Evolutionary conservation across 2,888 invertebrate species (phyloP).

Genomic region (Sclerodermus sp.): DNA sequence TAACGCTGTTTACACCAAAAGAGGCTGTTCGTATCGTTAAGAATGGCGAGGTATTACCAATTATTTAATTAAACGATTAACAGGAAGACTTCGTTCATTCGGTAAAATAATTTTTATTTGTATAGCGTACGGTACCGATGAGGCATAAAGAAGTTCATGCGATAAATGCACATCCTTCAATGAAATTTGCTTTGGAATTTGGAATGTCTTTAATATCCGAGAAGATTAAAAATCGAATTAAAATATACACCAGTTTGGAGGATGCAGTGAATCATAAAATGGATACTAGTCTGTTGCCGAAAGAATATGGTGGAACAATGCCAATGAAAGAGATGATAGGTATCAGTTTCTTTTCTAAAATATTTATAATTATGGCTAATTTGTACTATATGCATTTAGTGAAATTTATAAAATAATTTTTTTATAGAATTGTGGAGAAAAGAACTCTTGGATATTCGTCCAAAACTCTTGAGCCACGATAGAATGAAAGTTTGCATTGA

Average conservation of each 20-base stretch:
- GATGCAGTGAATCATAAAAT: slow-evolving; percentile 62
- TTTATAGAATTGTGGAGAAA: slow-evolving; percentile 69
- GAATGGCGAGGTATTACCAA: slow-evolving; percentile 70
- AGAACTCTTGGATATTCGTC: slow-evolving; percentile 66
- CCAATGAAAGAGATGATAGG: slow-evolving; percentile 84
- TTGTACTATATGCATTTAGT: no score
- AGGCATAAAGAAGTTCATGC: slow-evolving; percentile 79
- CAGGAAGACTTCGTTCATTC: no score
- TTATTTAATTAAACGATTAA: background rate
- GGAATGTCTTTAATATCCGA: slow-evolving; percentile 77
- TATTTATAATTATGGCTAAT: slow-evolving; percentile 2
- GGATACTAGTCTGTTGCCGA: slow-evolving; percentile 69
- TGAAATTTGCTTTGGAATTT: slow-evolving; percentile 77
- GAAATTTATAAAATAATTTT: no score
- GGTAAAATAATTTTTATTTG: no score
- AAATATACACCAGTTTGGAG: slow-evolving; percentile 66
- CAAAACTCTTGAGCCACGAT: slow-evolving; percentile 68
- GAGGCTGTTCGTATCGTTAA: slow-evolving; percentile 80
- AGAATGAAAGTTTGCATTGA: slow-evolving; percentile 71
- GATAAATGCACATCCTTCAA: slow-evolving; percentile 72
- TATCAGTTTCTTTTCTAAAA: slow-evolving; percentile 49
- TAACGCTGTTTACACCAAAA: slow-evolving; percentile 76
- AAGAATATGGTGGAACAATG: slow-evolving; percentile 82
- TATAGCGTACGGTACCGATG: slow-evolving; percentile 78
- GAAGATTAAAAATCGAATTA: slow-evolving; percentile 73